Evolutionary conservation across 92 coral and sea anemone species (phyloP).

Genomic region (Parazoanthus darwini): DNA sequence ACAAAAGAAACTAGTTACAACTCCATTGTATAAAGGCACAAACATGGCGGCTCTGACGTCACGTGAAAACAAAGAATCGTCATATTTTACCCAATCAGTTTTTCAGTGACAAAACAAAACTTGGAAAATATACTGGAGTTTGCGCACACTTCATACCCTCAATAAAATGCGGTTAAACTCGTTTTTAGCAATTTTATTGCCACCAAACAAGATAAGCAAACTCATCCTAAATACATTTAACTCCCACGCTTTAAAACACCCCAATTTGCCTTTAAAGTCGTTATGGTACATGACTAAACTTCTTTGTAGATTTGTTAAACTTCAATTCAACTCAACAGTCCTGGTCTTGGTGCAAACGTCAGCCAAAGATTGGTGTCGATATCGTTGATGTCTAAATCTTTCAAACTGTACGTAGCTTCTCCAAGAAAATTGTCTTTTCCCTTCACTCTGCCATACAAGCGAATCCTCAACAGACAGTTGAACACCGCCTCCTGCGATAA

Average conservation of each 20-base stretch:
- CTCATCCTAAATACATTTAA: neutral
- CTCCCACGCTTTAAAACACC: neutral
- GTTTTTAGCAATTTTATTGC: neutral
- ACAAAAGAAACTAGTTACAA: too few species aligned
- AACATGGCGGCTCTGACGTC: too few species aligned
- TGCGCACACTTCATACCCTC: neutral
- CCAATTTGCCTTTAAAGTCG: too few species aligned
- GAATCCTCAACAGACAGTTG: constrained; percentile 34
- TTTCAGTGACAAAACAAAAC: constrained; percentile 16
- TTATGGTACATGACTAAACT: neutral
- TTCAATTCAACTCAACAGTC: constrained; percentile 14
- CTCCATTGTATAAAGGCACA: too few species aligned
- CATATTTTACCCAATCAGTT: neutral
- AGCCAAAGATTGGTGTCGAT: constrained; percentile 43
- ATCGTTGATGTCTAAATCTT: constrained; percentile 36
- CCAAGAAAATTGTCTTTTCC: constrained; percentile 44
- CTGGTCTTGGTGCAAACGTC: constrained; percentile 39
- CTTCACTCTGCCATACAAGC: constrained; percentile 27
- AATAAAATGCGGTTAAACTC: neutral
- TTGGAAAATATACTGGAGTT: neutral
- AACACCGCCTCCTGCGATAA: constrained; percentile 36
- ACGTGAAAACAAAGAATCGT: too few species aligned
- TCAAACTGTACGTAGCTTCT: constrained; percentile 40
- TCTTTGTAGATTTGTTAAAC: too few species aligned
- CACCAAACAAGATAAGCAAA: neutral